Evolutionary conservation across 2,888 invertebrate species (phyloP).

Genomic region (Euclidia mi): DNA sequence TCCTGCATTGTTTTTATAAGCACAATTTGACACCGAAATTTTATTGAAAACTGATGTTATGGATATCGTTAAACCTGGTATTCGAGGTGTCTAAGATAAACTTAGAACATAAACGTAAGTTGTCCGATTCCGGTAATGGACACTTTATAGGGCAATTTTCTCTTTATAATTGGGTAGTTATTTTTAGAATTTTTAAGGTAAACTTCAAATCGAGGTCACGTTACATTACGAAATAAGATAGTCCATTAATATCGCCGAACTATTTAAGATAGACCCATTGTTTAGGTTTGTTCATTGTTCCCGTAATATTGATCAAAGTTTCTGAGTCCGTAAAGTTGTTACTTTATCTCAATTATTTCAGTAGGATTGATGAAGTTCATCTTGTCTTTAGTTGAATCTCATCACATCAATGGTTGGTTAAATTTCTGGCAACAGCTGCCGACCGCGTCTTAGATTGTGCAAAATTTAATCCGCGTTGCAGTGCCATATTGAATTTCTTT

Average conservation of each 20-base stretch:
- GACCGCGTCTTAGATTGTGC: slow-evolving; percentile 83
- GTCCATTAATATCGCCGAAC: slow-evolving; percentile 28
- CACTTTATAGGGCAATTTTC: slow-evolving; percentile 76
- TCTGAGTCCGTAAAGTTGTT: slow-evolving; percentile 28
- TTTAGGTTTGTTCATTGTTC: slow-evolving; percentile 47
- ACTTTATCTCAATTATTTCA: slow-evolving; percentile 61
- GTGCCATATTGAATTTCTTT: slow-evolving; percentile 86
- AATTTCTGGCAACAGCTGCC: slow-evolving; percentile 85
- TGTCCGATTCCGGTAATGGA: slow-evolving; percentile 67
- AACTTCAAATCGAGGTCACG: slow-evolving; percentile 46
- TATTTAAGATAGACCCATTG: slow-evolving; percentile 41
- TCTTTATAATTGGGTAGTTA: slow-evolving; percentile 65
- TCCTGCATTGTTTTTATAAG: slow-evolving; percentile 72
- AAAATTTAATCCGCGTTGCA: slow-evolving; percentile 87
- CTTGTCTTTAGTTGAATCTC: slow-evolving; percentile 68
- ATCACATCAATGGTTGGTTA: slow-evolving; percentile 74
- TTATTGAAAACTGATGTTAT: slow-evolving; percentile 81
- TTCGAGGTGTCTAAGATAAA: slow-evolving; percentile 72
- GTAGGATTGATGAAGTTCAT: slow-evolving; percentile 65
- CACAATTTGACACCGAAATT: slow-evolving; percentile 68
- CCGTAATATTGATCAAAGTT: slow-evolving; percentile 29
- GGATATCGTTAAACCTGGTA: slow-evolving; percentile 75
- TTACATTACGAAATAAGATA: slow-evolving; percentile 29
- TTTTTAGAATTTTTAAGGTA: slow-evolving; percentile 52
- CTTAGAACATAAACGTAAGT: slow-evolving; percentile 62